Evolutionary conservation across 53 echinoderm and acorn worm genomes (phyloP).

Genomic region (Pentamera pediparva): DNA sequence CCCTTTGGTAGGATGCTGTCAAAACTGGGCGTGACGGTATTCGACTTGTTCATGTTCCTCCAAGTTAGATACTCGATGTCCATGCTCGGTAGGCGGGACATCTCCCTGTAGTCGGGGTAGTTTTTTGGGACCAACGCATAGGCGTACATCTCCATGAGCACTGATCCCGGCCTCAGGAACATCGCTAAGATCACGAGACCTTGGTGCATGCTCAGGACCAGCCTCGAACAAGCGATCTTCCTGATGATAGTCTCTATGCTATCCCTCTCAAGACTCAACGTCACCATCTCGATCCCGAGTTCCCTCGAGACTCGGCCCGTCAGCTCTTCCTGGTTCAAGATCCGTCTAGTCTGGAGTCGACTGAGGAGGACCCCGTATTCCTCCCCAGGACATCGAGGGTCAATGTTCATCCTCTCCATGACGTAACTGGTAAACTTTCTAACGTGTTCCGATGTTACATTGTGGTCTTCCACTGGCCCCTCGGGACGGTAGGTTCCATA

Average conservation of each 20-base stretch:
- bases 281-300: neutral
- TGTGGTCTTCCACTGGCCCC: neutral
- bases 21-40: neutral
- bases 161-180: neutral
- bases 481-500: neutral
- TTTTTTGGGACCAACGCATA: conserved; percentile 1
- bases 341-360: neutral
- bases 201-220: neutral
- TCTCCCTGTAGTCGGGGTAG: neutral
- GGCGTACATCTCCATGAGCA: conserved; percentile 2
- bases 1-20: too few relatives aligned
- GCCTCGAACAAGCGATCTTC: neutral
- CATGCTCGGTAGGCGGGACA: neutral
- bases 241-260: neutral
- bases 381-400: neutral
- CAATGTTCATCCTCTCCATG: neutral
- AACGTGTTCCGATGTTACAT: neutral
- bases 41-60: conserved; percentile 1
- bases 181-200: neutral
- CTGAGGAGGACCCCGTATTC: neutral
- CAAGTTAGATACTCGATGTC: neutral
- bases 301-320: neutral
- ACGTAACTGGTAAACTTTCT: neutral
- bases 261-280: neutral
- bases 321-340: neutral